Percentiles rank a stretch among this genome's conserved stretches.
phyloP scores from a whole-genome alignment of 1,140 invertebrate species.

The Teleopsis dalmanni region DNA sequence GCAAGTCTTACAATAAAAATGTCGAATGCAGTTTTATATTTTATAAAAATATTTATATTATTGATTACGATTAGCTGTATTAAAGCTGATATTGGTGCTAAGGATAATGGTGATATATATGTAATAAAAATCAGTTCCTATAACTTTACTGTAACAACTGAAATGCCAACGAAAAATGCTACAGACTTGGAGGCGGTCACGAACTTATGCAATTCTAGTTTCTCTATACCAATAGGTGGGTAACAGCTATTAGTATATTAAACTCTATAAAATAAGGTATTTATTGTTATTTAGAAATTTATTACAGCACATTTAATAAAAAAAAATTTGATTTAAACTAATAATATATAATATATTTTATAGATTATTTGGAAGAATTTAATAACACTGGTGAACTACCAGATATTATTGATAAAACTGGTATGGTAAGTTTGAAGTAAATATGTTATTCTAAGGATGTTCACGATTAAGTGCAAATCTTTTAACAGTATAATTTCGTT shows the following conservation, averaged over 20 bases:
- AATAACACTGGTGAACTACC: conserved; percentile 28
- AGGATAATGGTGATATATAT: conserved; percentile 14
- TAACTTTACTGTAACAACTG: neutral
- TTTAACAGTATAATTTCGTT: neutral
- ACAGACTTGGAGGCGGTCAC: conserved; percentile 24
- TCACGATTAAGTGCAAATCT: neutral
- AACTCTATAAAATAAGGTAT: no score
- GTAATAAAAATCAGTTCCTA: neutral
- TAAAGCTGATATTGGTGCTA: neutral
- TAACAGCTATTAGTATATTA: neutral
- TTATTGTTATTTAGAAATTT: no score
- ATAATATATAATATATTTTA: neutral
- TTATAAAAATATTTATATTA: no score
- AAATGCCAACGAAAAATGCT: neutral
- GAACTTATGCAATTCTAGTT: conserved; percentile 30
- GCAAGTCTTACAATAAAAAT: no score
- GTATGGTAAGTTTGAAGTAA: conserved; percentile 25
- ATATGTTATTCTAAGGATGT: neutral
- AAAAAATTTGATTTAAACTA: neutral
- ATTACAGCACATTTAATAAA: neutral
- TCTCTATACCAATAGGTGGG: conserved; percentile 31
- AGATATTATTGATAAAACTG: conserved; percentile 32
- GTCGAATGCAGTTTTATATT: neutral
- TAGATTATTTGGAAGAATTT: conserved; percentile 11
- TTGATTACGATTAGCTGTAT: neutral